Conservation (phyloP, 1,140 invertebrate species). For the Odontomachus brunneus region DNA sequence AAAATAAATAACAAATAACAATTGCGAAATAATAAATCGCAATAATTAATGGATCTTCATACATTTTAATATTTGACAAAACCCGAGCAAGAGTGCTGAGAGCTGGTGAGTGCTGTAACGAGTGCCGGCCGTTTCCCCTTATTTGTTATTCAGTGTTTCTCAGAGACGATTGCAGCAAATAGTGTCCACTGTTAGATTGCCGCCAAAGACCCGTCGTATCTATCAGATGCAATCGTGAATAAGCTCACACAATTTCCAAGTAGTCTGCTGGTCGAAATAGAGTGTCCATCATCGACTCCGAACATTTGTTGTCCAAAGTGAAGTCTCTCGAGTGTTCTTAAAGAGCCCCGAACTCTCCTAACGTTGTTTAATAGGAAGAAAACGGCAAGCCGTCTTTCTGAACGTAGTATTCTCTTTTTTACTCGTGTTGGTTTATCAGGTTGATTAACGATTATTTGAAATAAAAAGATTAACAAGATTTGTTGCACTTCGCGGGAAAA, state of each 20-base stretch:
- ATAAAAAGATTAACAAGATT: neutral
- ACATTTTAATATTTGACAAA: no score
- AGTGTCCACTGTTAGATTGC: neutral
- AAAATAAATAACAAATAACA: no score
- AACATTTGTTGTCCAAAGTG: no score
- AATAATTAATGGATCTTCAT: no score
- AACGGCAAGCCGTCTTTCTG: neutral
- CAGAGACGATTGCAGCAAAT: neutral
- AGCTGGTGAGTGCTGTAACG: no score
- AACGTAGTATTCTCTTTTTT: neutral
- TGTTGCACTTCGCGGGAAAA: neutral
- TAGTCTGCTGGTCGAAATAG: neutral
- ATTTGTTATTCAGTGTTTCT: neutral
- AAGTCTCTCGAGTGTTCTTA: no score
- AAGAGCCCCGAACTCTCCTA: neutral
- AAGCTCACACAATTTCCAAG: neutral
- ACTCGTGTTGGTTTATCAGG: neutral
- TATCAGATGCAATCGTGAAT: neutral
- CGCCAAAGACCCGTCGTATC: neutral
- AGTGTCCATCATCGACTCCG: no score
- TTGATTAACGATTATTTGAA: neutral
- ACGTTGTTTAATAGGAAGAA: constrained; percentile 1
- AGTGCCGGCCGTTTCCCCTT: no score
- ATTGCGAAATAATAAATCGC: no score
- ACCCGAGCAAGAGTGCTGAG: no score